Conservation (phyloP, 2,797 vertebrate genomes). For the Tokudaia tokunoshimensis region DNA sequence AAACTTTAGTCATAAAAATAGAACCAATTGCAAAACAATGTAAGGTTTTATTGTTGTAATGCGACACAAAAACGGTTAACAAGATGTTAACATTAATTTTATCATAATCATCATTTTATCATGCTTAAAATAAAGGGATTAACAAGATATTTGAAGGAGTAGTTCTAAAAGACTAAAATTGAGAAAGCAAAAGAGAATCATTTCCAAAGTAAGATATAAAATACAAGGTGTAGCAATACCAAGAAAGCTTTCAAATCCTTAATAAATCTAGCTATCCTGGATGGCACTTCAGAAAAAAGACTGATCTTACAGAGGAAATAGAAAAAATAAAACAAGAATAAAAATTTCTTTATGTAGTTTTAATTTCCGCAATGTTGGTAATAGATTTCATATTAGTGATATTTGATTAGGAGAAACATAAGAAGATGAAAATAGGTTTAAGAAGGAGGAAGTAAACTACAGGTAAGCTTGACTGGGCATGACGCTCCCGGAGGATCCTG, state of each 20-base stretch:
- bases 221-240: slow-evolving; percentile 47
- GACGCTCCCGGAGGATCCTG: too few relatives aligned
- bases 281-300: background rate
- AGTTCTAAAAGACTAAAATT: slow-evolving; percentile 47
- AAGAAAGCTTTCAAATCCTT: slow-evolving; percentile 65
- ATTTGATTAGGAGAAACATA: slow-evolving; percentile 21
- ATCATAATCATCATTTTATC: slow-evolving; percentile 79
- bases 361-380: slow-evolving; percentile 14
- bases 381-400: background rate
- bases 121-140: slow-evolving; percentile 79
- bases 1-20: slow-evolving; percentile 85
- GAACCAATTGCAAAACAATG: slow-evolving; percentile 14
- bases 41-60: slow-evolving; percentile 53
- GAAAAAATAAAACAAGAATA: background rate
- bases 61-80: slow-evolving; percentile 72
- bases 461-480: background rate
- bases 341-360: background rate
- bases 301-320: background rate
- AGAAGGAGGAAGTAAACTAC: background rate
- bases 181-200: background rate
- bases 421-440: background rate
- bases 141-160: slow-evolving; percentile 47
- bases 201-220: slow-evolving; percentile 33
- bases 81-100: slow-evolving; percentile 77
- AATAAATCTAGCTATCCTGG: background rate